These are phyloP conservation scores for Oreocharis arfaki DNA, from an alignment of 2,113 vertebrate species.

Conservation along the genomic window DNA sequence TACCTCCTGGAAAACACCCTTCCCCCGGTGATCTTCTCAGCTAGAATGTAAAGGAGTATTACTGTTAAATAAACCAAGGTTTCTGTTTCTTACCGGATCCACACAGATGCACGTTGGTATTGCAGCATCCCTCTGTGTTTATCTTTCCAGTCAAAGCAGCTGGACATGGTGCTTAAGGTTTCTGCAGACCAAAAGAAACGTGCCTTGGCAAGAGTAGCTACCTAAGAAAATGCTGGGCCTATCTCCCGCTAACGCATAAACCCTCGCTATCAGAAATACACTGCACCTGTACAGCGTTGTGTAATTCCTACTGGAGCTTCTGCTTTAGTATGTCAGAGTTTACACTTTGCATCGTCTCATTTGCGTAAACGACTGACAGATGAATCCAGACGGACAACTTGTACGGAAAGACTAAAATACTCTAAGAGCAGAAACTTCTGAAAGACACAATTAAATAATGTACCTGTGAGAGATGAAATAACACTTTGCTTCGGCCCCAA, in stretches of 20 bases:
- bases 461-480: background rate
- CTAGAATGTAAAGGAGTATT: conserved; percentile 58
- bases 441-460: background rate
- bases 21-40: conserved; percentile 83
- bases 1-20: conserved; percentile 94
- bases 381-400: background rate
- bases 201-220: background rate
- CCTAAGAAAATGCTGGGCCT: background rate
- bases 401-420: background rate
- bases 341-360: background rate
- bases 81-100: background rate
- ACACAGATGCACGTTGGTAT: background rate
- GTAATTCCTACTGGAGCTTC: background rate
- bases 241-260: background rate
- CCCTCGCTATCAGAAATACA: background rate
- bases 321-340: background rate
- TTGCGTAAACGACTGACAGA: background rate
- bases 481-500: background rate
- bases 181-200: background rate
- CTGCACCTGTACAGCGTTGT: background rate
- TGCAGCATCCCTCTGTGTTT: background rate
- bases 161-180: background rate
- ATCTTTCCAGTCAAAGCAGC: background rate
- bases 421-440: background rate
- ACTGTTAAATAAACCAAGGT: background rate